phyloP scores from a whole-genome alignment of 2,113 vertebrate species.

The Oreochromis tanganicae region DNA sequence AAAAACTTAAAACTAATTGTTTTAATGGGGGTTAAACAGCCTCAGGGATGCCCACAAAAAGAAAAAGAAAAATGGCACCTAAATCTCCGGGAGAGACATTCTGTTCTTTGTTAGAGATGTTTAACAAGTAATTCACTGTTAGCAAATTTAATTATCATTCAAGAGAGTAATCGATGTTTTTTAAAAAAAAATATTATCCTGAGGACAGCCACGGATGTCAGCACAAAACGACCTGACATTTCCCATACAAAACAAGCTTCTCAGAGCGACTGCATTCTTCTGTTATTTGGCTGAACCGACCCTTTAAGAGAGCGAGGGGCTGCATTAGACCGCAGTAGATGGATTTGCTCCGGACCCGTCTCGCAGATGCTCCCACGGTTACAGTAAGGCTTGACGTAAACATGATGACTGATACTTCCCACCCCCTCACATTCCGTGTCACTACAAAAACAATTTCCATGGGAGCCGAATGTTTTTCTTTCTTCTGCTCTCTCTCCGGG shows the following conservation, averaged over 20 bases:
- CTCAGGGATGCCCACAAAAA: background rate
- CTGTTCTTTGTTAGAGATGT: background rate
- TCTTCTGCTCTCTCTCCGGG: slow-evolving; percentile 26
- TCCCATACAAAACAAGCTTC: background rate
- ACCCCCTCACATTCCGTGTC: slow-evolving; percentile 26
- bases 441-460: slow-evolving; percentile 41
- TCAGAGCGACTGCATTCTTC: background rate
- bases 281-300: background rate
- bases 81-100: background rate
- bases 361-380: slow-evolving; percentile 1
- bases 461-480: slow-evolving; percentile 47
- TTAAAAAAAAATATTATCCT: background rate
- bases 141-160: background rate
- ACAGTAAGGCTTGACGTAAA: slow-evolving; percentile 37
- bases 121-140: background rate
- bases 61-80: background rate
- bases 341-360: background rate
- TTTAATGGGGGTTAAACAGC: background rate
- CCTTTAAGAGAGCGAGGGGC: background rate
- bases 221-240: accelerated
- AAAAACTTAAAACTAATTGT: background rate
- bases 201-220: background rate
- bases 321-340: background rate
- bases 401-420: slow-evolving; percentile 7
- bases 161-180: background rate